Base-by-base conservation (phyloP, 1,140 invertebrate genomes). In the Rhyacophila brunnea region DNA sequence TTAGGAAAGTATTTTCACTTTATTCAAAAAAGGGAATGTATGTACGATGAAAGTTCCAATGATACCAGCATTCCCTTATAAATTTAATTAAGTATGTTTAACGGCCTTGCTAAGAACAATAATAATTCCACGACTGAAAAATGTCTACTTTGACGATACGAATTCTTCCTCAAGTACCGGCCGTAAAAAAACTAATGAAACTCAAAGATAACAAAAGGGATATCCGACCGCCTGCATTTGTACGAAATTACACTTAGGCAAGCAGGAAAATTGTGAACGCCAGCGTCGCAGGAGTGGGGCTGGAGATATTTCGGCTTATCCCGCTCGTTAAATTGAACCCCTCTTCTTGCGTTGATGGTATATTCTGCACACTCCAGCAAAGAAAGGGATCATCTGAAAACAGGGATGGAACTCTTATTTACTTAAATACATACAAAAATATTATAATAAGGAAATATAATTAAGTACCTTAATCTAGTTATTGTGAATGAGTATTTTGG, bases 301-400 rank as follows among this genome's bases (percentile, higher is more conserved):
- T 42, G 53, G 47, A 49, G 62, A 64, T 64, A 64, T 64, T 64
- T 64, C 44, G 62, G 62, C 62, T 64, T 64, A 64, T 64, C 58
- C 62, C 14, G 53, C 42, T 60, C 62, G 62, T 64, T 47, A 64
- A 64, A 60, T 53, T 19, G 28, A 42, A 20, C 49, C 48, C 44
- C 15, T 20, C 56, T 40, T 28, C n/a, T n/a, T n/a, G n/a, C 23
- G 23, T 28, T 38, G 28, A 48, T 46, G 44, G 48, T 60, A 60
- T 57, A 64, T 64, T 64, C 62, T 60, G 57, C 62, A 60, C 62
- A 64, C 62, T 60, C 58, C 48, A 60, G 52, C 40, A 54, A 28
- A 28, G 23, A 28, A 28, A 28, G 23, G 23, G 23, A 28, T 28
- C 23, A 28, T 28, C 23, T 28, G 23, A 28, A 28, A 28, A 28